Conservation (phyloP, 1,140 invertebrate genomes). For the Aphelenchoides avenae region DNA sequence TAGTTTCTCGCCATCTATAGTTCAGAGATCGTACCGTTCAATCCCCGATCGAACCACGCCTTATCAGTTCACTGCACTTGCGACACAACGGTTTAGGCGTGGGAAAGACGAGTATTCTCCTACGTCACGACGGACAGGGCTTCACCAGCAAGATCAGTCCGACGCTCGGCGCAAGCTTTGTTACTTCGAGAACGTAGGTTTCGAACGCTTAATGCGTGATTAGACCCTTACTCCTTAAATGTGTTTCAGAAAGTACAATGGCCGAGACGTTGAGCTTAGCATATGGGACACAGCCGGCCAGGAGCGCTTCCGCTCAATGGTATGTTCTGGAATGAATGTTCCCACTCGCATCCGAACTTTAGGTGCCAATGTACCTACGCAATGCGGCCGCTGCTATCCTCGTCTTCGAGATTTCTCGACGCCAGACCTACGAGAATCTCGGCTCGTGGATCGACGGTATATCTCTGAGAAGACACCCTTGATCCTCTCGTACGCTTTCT, state of each 20-base stretch:
- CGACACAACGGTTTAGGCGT: too few relatives aligned
- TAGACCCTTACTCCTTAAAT: neutral
- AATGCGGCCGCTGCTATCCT: slow-evolving; percentile 97
- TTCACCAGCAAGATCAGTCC: slow-evolving; percentile 33
- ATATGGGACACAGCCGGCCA: slow-evolving; percentile 84
- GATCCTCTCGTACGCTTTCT: slow-evolving; percentile 3
- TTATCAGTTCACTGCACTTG: too few relatives aligned
- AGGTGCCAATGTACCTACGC: slow-evolving; percentile 62
- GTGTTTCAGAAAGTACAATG: slow-evolving; percentile 11
- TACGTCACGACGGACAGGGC: slow-evolving; percentile 38
- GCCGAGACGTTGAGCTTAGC: slow-evolving; percentile 33
- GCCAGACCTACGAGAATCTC: slow-evolving; percentile 32
- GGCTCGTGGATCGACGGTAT: slow-evolving; percentile 32
- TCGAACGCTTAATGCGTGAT: neutral
- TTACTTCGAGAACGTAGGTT: slow-evolving; percentile 21
- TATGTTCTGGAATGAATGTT: slow-evolving; percentile 81
- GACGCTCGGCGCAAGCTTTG: slow-evolving; percentile 30
- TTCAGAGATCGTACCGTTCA: too few relatives aligned
- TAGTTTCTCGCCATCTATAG: too few relatives aligned
- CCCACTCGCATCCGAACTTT: neutral
- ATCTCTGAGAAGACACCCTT: slow-evolving; percentile 6
- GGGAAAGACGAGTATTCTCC: slow-evolving; percentile 38
- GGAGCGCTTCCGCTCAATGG: slow-evolving; percentile 90
- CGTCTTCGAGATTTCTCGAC: slow-evolving; percentile 97
- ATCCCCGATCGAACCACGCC: too few relatives aligned